Conservation (phyloP, 2,113 vertebrate genomes). For the Astatoreochromis straeleni region DNA sequence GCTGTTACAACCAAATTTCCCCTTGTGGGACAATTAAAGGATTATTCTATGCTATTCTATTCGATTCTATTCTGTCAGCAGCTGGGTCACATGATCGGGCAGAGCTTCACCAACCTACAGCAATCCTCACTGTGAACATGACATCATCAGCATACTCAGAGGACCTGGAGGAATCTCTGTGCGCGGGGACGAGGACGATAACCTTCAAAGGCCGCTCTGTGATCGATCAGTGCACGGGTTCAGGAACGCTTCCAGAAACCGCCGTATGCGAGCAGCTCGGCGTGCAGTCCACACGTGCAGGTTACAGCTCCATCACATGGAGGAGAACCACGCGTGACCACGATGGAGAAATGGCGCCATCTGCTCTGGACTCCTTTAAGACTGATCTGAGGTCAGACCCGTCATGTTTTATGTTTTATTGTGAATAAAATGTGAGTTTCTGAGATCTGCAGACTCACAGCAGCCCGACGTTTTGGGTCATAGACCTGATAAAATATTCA, state of each 20-base stretch:
- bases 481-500: not conserved
- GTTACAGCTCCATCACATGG: not conserved
- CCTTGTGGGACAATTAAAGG: not conserved
- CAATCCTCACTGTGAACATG: not conserved
- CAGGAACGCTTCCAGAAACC: not conserved
- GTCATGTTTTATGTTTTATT: not conserved
- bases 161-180: not conserved
- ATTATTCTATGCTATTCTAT: not conserved
- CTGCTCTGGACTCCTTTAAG: not conserved
- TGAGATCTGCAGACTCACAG: not conserved
- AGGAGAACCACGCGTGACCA: not conserved
- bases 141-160: not conserved
- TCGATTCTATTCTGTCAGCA: not conserved
- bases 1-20: not conserved
- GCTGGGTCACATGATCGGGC: not conserved
- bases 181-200: fast-evolving
- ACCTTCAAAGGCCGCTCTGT: not conserved
- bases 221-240: not conserved
- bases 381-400: not conserved
- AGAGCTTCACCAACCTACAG: not conserved
- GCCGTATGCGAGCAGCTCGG: not conserved
- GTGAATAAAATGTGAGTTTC: not conserved
- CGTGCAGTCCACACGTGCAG: not conserved
- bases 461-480: not conserved
- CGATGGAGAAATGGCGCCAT: not conserved